Evolutionary conservation across 2,113 vertebrate species (phyloP).

Genomic region (Clarias batrachus): DNA sequence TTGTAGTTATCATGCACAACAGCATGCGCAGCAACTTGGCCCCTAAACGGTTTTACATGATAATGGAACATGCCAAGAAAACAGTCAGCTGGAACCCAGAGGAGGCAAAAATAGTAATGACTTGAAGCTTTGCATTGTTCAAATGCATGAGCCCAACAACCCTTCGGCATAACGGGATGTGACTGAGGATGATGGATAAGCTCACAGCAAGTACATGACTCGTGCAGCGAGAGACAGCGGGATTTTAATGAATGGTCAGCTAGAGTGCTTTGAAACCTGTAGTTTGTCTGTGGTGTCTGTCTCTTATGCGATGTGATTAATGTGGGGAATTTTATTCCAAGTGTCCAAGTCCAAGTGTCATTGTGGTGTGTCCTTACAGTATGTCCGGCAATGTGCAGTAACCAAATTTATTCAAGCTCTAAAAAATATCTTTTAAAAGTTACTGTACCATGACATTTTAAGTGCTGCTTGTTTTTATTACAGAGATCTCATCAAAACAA

Average conservation of each 20-base stretch:
- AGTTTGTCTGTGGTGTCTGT: background rate
- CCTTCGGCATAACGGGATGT: conserved; percentile 3
- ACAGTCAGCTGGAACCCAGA: conserved; percentile 29
- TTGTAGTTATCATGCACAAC: conserved; percentile 23
- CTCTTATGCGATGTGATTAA: background rate
- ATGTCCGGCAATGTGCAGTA: background rate
- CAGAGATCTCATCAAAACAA: background rate
- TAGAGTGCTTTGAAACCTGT: background rate
- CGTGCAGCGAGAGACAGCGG: background rate
- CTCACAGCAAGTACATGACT: conserved; percentile 10
- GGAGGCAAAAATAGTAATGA: conserved; percentile 23
- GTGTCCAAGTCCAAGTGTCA: background rate
- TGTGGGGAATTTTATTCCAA: background rate
- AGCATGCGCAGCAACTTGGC: conserved; percentile 20
- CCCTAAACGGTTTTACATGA: conserved; percentile 41
- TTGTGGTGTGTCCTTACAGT: background rate
- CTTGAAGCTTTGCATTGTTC: conserved; percentile 12
- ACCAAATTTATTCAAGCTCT: background rate
- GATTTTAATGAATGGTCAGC: conserved; percentile 19
- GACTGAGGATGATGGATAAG: conserved; percentile 36
- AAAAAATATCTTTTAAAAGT: background rate
- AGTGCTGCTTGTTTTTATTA: background rate
- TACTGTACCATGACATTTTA: background rate
- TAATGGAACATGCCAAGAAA: conserved; percentile 41
- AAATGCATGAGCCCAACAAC: conserved; percentile 7